A percentile compares a stretch with the other conserved stretches of the same genome.
These are phyloP conservation scores for Acrobasis suavella DNA, from an alignment of 2,888 invertebrate species.

Conservation along the genomic window DNA sequence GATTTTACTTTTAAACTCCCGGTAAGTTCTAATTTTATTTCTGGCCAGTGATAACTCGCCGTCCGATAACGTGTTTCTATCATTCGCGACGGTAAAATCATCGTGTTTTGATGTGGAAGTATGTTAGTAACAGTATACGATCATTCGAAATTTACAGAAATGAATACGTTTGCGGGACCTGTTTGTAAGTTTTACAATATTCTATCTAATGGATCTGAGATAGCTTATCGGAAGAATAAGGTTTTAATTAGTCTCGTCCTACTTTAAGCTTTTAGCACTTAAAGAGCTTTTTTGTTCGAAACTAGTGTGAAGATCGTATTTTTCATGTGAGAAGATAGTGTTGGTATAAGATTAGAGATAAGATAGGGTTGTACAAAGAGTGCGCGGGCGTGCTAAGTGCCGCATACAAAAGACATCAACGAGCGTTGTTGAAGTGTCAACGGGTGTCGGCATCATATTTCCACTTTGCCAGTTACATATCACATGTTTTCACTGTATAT, in stretches of 20 bases:
- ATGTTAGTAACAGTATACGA: conserved; percentile 51
- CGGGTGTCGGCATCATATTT: conserved; percentile 36
- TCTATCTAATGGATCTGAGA: conserved; percentile 21
- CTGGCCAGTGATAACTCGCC: conserved; percentile 28
- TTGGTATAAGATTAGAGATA: conserved; percentile 45
- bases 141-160: conserved; percentile 25
- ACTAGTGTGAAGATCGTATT: conserved; percentile 21
- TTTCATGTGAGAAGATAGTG: conserved; percentile 28
- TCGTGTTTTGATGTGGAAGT: conserved; percentile 51
- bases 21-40: conserved; percentile 41
- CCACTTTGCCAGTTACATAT: conserved; percentile 5
- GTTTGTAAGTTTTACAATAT: conserved; percentile 23
- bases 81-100: conserved; percentile 53
- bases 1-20: conserved; percentile 37
- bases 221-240: conserved; percentile 22
- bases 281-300: conserved; percentile 22
- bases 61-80: conserved; percentile 54
- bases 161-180: conserved; percentile 21
- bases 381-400: conserved; percentile 43
- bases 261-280: conserved; percentile 20
- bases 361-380: conserved; percentile 43
- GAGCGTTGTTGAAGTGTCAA: conserved; percentile 44
- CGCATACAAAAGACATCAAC: conserved; percentile 75
- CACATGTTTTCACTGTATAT: conserved; percentile 11
- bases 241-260: conserved; percentile 22